Conservation (phyloP, 2,113 vertebrate species). For the Rhinolophus sinicus region DNA sequence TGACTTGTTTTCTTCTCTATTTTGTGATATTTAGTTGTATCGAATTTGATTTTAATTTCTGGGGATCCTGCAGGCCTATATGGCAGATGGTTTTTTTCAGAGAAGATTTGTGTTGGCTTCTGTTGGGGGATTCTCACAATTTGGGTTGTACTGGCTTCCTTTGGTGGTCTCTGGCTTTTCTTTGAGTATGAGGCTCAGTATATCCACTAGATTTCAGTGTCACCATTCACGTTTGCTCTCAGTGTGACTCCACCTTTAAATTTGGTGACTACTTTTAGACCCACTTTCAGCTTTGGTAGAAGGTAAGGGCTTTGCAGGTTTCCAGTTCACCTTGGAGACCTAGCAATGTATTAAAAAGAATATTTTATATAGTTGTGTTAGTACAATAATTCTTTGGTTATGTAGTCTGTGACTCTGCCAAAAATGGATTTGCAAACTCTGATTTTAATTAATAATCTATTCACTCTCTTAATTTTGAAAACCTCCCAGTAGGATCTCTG, state of each 20-base stretch:
- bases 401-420: neutral
- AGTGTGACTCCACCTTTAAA: neutral
- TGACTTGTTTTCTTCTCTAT: neutral
- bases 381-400: neutral
- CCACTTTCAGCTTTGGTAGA: neutral
- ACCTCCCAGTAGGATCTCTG: conserved; percentile 1
- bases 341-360: neutral
- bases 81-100: neutral
- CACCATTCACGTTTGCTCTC: neutral
- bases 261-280: neutral
- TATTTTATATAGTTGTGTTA: conserved; percentile 10
- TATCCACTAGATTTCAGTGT: neutral
- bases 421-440: conserved; percentile 37
- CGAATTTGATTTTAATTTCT: conserved; percentile 15
- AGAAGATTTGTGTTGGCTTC: neutral
- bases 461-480: conserved; percentile 57
- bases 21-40: neutral
- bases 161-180: neutral
- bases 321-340: neutral
- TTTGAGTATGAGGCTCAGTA: neutral
- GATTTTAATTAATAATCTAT: conserved; percentile 70
- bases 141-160: neutral
- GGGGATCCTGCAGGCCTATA: neutral
- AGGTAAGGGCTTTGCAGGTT: neutral
- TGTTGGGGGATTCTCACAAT: neutral